Evolutionary conservation across 2,113 vertebrate genomes (phyloP), one percentile per base, ranked within the genome.

Genomic region (Prolemur simus): DNA sequence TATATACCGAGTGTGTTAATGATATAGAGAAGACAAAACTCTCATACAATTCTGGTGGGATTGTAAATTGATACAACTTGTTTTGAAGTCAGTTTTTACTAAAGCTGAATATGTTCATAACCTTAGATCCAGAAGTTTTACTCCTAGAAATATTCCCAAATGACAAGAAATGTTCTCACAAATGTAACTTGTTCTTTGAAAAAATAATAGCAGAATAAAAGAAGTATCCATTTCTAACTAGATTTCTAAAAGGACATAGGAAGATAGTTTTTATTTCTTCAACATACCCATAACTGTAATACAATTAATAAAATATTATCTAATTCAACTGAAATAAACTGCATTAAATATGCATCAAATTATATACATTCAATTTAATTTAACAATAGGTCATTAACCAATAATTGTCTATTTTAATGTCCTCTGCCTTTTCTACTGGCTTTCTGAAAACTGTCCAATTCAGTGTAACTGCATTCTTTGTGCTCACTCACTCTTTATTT

Each of bases 401-500:
- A 95, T 97, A 98, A 96, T 96, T 97, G 82, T 94, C 23, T 89
- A n/a, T 64, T 96, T 56, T 10, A 83, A 66, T 73, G 83, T 56
- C 23, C 37, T 77, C 78, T 89, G 8, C 3, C 37, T 25, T 69
- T 88, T 60, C 49, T 95, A 9, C 23, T 84, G 42, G 37, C 39
- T 68, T 88, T 63, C 37, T 64, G 74, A 17, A 42, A 87, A 34
- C 10, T 8, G 3, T 34, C 95, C 20, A 27, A 49, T 60, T 8
- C 42, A n/a, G 69, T n/a, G 34, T 29, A 37, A 18, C 32, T 18
- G 0, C 15, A n/a, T 39, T 54, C 21, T 87, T 74, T 83, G 11
- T 82, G 32, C 34, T 86, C 14, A 63, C 27, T 17, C 3, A 45
- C 34, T 81, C 15, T 60, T 49, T 85, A 13, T 80, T 73, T 91